phyloP scores from a whole-genome alignment of 2,888 invertebrate species.

The Aphodius granarius region DNA sequence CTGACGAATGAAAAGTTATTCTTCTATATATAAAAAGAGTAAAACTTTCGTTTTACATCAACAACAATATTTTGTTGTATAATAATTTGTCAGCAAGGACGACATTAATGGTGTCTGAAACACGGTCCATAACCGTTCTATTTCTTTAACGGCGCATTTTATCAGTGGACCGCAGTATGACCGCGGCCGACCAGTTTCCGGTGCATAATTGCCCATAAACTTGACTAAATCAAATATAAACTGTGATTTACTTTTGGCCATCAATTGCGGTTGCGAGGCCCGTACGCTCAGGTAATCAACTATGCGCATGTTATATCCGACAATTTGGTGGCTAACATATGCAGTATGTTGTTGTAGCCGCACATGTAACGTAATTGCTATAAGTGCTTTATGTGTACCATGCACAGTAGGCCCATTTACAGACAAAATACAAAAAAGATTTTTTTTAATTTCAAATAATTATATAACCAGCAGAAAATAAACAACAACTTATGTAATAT shows the following conservation, averaged over 20 bases:
- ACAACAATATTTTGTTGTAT: too few relatives aligned
- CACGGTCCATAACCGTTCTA: background rate
- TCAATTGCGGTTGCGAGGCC: constrained; percentile 15
- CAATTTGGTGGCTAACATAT: constrained; percentile 12
- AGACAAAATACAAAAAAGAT: too few relatives aligned
- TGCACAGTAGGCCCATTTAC: too few relatives aligned
- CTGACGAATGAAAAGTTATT: too few relatives aligned
- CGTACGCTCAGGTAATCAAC: constrained; percentile 9
- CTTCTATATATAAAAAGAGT: too few relatives aligned
- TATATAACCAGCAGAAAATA: too few relatives aligned
- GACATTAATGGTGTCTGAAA: background rate
- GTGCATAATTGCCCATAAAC: constrained; percentile 3
- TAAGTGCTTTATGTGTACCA: constrained; percentile 12
- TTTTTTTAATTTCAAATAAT: too few relatives aligned
- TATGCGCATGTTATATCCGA: constrained; percentile 15
- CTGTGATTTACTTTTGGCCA: constrained; percentile 13
- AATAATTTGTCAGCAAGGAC: background rate
- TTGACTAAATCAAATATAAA: constrained; percentile 14
- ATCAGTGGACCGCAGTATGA: background rate
- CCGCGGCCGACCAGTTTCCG: background rate
- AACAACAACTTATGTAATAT: too few relatives aligned
- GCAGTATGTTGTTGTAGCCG: background rate
- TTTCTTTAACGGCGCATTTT: background rate
- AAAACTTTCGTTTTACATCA: too few relatives aligned
- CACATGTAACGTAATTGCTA: constrained; percentile 1